phyloP scores from a whole-genome alignment of 2,888 invertebrate species.

The Cephalotes varians region DNA sequence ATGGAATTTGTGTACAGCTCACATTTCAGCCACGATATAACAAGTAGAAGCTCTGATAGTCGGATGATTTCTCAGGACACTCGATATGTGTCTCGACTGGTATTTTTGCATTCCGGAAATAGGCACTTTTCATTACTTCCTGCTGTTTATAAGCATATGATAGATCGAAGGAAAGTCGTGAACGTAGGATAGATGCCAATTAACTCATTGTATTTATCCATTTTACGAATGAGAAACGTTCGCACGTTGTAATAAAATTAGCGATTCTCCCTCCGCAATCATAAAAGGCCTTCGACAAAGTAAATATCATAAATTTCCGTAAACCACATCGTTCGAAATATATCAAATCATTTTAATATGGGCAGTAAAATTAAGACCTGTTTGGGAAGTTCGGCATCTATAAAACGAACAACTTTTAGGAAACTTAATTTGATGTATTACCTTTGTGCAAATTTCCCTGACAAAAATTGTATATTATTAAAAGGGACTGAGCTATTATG shows the following conservation, averaged over 20 bases:
- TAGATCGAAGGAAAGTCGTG: slow-evolving; percentile 62
- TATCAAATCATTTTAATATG: slow-evolving; percentile 28
- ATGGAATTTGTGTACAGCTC: slow-evolving; percentile 1
- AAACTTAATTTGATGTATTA: slow-evolving; percentile 19
- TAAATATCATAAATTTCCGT: slow-evolving; percentile 36
- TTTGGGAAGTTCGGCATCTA: not conserved
- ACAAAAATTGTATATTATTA: slow-evolving; percentile 1
- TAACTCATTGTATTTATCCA: not conserved
- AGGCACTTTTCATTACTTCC: slow-evolving; percentile 64
- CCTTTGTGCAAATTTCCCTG: not conserved
- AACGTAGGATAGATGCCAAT: slow-evolving; percentile 22
- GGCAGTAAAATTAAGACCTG: slow-evolving; percentile 9
- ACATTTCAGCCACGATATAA: slow-evolving; percentile 1
- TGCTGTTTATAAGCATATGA: slow-evolving; percentile 45
- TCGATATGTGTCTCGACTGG: slow-evolving; percentile 55
- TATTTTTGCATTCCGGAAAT: slow-evolving; percentile 63
- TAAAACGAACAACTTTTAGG: slow-evolving; percentile 8
- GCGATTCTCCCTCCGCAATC: not conserved
- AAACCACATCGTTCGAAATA: slow-evolving; percentile 1
- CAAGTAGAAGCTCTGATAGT: slow-evolving; percentile 30
- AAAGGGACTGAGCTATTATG: not conserved
- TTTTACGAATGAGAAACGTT: slow-evolving; percentile 4
- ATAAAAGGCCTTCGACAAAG: not conserved
- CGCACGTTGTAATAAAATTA: slow-evolving; percentile 36
- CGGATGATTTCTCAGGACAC: slow-evolving; percentile 52